Evolutionary conservation across 2,797 vertebrate genomes (phyloP), one percentile per base, ranked within the genome.

Genomic region (Knipowitschia caucasica): DNA sequence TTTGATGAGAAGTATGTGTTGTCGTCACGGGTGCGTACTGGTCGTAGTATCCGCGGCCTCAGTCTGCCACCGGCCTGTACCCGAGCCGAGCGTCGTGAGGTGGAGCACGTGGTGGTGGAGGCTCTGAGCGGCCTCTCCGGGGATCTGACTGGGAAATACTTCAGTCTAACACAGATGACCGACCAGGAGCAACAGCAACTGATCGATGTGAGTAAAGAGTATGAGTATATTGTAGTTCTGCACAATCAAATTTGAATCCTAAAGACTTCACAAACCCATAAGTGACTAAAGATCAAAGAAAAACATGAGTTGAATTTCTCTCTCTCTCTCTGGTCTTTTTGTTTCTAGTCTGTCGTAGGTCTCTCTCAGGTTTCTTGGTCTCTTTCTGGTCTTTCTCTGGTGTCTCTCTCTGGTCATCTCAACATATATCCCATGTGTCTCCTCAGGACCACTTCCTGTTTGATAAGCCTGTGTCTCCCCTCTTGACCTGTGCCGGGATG

Each of bases 371-470:
- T n/a, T n/a, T n/a, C n/a, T n/a, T n/a, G n/a, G n/a, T n/a, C n/a
- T n/a, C n/a, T n/a, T n/a, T n/a, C n/a, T n/a, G n/a, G n/a, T n/a
- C n/a, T n/a, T n/a, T n/a, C n/a, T n/a, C n/a, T n/a, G n/a, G n/a
- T n/a, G n/a, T n/a, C n/a, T n/a, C n/a, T n/a, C n/a, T n/a, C n/a
- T n/a, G n/a, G n/a, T n/a, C n/a, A n/a, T n/a, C n/a, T n/a, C n/a
- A n/a, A n/a, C n/a, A n/a, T n/a, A n/a, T n/a, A n/a, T n/a, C n/a
- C n/a, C 17, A 8, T 40, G 3, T 46, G 25, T 30, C 15, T 27
- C 15, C 42, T n/a, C 50, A 98, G 95, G 96, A 98, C 71, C 96
- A 98, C 80, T 98, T 98, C 85, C 90, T 98, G 70, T 98, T 98
- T 31, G 96, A 98, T 83, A 98, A 98, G 67, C 96, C 96, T 0